These are phyloP conservation scores for Phoebastria nigripes DNA, from an alignment of 2,797 vertebrate genomes.

Conservation along the genomic window DNA sequence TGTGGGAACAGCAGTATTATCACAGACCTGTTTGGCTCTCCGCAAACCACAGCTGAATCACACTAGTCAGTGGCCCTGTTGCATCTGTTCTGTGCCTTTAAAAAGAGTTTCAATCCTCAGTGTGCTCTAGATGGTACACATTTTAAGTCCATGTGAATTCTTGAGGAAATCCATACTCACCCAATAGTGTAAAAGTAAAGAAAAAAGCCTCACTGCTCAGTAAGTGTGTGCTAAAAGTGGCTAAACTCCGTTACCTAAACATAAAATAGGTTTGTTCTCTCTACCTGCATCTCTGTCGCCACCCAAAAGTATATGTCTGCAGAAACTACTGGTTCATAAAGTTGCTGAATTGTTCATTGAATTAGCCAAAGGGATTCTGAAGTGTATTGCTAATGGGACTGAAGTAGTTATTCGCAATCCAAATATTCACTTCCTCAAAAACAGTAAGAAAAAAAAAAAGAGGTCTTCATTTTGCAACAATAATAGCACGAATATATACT, in stretches of 20 bases:
- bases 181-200: not conserved
- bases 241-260: not conserved
- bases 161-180: not conserved
- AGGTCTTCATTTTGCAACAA: not conserved
- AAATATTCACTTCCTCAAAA: slow-evolving; percentile 20
- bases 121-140: not conserved
- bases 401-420: not conserved
- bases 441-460: not conserved
- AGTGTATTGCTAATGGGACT: not conserved
- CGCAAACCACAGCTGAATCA: not conserved
- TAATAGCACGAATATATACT: not conserved
- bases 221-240: not conserved
- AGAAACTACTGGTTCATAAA: not conserved
- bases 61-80: not conserved
- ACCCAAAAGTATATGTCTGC: not conserved
- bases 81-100: not conserved
- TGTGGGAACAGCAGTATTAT: not conserved
- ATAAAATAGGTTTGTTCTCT: not conserved
- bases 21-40: not conserved
- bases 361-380: not conserved
- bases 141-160: not conserved
- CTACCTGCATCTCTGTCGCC: not conserved
- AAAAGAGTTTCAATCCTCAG: not conserved
- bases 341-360: not conserved
- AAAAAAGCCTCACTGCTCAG: not conserved